Evolutionary conservation across 2,113 vertebrate species (phyloP).

Genomic region (Mormyrus iriodes): DNA sequence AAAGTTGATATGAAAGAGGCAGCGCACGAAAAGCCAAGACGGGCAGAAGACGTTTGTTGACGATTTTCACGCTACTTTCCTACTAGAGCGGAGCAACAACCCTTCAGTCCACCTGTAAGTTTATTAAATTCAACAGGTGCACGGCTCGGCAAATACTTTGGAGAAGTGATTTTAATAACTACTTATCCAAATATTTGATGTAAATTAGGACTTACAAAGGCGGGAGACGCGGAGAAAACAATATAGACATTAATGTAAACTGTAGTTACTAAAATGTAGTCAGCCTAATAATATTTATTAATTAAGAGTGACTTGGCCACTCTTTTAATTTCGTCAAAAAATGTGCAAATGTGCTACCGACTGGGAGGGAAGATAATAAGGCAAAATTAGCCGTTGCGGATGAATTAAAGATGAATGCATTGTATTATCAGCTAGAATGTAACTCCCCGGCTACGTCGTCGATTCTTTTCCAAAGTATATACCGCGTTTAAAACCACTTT

Average conservation of each 20-base stretch:
- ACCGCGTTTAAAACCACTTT: neutral
- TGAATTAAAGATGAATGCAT: neutral
- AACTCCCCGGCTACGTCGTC: neutral
- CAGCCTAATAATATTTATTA: neutral
- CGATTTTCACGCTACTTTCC: neutral
- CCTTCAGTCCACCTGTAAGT: conserved; percentile 3
- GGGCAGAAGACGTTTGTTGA: conserved; percentile 1
- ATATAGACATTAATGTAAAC: neutral
- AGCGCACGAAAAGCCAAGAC: neutral
- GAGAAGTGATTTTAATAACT: neutral
- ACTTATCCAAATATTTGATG: neutral
- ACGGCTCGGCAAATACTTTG: neutral
- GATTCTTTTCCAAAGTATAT: neutral
- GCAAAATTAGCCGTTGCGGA: neutral
- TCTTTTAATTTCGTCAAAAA: neutral
- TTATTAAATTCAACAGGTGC: conserved; percentile 10
- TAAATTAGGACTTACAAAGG: neutral
- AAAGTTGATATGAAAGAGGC: conserved; percentile 11
- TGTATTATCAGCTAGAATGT: neutral
- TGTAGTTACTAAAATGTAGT: neutral
- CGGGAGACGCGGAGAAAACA: neutral
- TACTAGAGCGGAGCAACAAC: neutral
- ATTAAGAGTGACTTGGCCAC: neutral
- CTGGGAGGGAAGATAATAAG: neutral
- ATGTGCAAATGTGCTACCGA: neutral